These are phyloP conservation scores for Polymixis lichenea DNA, from an alignment of 2,888 invertebrate species.

Conservation along the genomic window DNA sequence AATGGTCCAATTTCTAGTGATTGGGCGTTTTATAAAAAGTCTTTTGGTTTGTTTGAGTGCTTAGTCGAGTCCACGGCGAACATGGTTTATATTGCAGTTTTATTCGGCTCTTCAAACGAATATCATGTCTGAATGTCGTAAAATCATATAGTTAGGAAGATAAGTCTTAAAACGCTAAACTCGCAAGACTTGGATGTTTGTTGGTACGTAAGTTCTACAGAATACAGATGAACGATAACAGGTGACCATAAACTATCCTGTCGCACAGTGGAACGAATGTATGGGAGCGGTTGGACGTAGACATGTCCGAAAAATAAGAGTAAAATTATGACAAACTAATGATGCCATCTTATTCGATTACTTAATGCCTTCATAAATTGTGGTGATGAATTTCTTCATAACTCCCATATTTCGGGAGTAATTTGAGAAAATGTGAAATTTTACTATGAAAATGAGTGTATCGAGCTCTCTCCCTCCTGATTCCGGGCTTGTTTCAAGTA, in stretches of 20 bases:
- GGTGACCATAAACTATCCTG: constrained; percentile 83
- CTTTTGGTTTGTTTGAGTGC: neutral
- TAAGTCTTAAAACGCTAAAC: constrained; percentile 48
- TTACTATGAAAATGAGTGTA: too few relatives aligned
- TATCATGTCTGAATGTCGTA: constrained; percentile 25
- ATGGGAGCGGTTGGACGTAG: too few relatives aligned
- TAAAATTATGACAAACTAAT: too few relatives aligned
- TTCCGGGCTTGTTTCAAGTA: too few relatives aligned
- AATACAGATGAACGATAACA: constrained; percentile 84
- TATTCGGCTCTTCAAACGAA: constrained; percentile 19
- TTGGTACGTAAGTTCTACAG: constrained; percentile 61
- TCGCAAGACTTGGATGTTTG: constrained; percentile 59
- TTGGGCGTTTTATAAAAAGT: constrained; percentile 40
- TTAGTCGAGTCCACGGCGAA: neutral
- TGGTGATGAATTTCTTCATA: too few relatives aligned
- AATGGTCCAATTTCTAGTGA: constrained; percentile 53
- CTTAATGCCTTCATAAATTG: too few relatives aligned
- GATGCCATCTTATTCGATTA: too few relatives aligned
- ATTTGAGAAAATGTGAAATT: too few relatives aligned
- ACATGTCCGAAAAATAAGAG: too few relatives aligned
- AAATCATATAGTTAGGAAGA: constrained; percentile 30
- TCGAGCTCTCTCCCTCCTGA: too few relatives aligned
- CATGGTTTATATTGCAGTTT: constrained; percentile 27
- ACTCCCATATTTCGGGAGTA: too few relatives aligned
- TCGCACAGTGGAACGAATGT: too few relatives aligned